Conservation (phyloP, 2,888 invertebrate species). For the Mythimna albipuncta region DNA sequence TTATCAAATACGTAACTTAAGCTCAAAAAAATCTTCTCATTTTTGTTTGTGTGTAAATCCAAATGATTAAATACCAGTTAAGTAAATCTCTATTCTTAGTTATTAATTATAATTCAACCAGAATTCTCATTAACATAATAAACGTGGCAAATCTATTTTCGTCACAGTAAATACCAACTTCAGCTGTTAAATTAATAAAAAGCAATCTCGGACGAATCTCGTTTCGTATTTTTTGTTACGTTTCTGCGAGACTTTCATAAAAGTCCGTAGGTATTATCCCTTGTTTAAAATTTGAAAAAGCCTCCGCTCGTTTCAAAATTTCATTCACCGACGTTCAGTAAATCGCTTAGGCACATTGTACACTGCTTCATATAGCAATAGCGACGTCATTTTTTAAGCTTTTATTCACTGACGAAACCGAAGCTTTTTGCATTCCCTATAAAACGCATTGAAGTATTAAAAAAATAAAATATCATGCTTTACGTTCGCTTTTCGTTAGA, state of each 20-base stretch:
- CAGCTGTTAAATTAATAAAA: conserved; percentile 41
- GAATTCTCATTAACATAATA: conserved; percentile 2
- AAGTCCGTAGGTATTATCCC: conserved; percentile 46
- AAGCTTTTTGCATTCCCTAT: conserved; percentile 11
- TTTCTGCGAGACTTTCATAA: conserved; percentile 53
- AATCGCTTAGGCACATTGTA: conserved; percentile 37
- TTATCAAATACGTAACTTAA: too few relatives aligned
- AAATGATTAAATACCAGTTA: not conserved
- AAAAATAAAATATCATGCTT: conserved; percentile 11
- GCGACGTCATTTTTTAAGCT: conserved; percentile 12
- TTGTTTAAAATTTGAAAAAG: conserved; percentile 48
- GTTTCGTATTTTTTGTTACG: conserved; percentile 53
- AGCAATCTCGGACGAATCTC: conserved; percentile 46
- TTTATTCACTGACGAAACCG: conserved; percentile 30
- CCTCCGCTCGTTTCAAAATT: conserved; percentile 43
- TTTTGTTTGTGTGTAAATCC: not conserved
- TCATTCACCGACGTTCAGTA: conserved; percentile 29
- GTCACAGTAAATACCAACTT: not conserved
- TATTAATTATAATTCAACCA: not conserved
- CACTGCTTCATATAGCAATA: conserved; percentile 23
- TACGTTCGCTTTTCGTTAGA: conserved; percentile 13
- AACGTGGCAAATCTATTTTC: conserved; percentile 10
- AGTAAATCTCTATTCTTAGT: too few relatives aligned
- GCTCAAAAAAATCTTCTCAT: too few relatives aligned
- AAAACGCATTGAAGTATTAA: conserved; percentile 7